Percentiles rank a stretch among this genome's conserved stretches.
Evolutionary conservation across 2,888 invertebrate genomes (phyloP).

Genomic region (Tricholauxania praeusta): DNA sequence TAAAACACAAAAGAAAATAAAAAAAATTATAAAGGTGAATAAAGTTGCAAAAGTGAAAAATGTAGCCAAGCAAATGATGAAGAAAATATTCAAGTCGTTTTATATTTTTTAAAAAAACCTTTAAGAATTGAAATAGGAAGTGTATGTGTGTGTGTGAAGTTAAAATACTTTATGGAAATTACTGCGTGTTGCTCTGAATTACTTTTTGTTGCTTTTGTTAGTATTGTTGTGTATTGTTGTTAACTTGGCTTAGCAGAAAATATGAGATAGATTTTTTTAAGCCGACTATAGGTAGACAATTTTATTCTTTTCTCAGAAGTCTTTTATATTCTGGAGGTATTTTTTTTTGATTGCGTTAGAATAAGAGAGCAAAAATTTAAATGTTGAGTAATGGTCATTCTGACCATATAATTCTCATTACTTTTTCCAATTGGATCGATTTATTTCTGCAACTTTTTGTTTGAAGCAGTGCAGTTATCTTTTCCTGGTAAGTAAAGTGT

Average conservation of each 20-base stretch:
- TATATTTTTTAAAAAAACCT: background rate
- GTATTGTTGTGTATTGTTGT: background rate
- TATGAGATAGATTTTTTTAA: background rate
- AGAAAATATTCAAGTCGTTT: background rate
- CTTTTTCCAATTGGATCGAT: too few relatives aligned
- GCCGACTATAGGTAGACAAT: too few relatives aligned
- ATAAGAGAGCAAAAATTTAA: too few relatives aligned
- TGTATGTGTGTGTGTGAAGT: background rate
- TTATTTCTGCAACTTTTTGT: too few relatives aligned
- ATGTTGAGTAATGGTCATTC: too few relatives aligned
- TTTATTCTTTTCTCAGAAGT: too few relatives aligned
- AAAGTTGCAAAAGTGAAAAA: constrained; percentile 13
- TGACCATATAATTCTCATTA: too few relatives aligned
- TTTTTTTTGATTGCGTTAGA: too few relatives aligned
- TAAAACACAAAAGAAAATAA: constrained; percentile 19
- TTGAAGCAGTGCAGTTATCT: too few relatives aligned
- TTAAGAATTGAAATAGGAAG: constrained; percentile 6
- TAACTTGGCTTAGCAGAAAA: constrained; percentile 1
- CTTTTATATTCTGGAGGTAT: too few relatives aligned
- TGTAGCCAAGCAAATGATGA: background rate
- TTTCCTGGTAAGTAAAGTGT: too few relatives aligned
- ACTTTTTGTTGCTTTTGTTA: background rate
- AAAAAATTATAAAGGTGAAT: background rate
- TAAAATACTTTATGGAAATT: background rate
- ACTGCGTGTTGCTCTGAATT: constrained; percentile 12